These are phyloP conservation scores for Lycaon pictus DNA, from an alignment of 2,113 vertebrate species.

Conservation along the genomic window DNA sequence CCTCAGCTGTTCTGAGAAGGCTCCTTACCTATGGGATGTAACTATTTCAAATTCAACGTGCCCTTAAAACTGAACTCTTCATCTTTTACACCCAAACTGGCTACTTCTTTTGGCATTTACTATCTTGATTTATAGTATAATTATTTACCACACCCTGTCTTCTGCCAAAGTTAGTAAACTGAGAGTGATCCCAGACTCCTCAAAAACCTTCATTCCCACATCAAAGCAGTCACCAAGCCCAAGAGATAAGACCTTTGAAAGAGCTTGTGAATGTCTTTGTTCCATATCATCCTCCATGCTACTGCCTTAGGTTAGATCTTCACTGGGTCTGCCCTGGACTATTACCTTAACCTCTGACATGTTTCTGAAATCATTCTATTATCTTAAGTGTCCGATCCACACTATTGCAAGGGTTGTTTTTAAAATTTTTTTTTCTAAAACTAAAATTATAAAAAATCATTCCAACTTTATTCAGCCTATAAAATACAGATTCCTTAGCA, in stretches of 20 bases:
- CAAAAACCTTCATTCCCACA: conserved; percentile 6
- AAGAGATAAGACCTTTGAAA: conserved; percentile 16
- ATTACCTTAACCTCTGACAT: neutral
- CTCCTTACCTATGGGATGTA: neutral
- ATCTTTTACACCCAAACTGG: conserved; percentile 29
- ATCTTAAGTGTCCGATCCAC: neutral
- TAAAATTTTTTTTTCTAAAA: neutral
- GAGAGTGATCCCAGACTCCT: conserved; percentile 56
- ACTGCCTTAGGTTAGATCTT: neutral
- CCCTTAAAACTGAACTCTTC: conserved; percentile 30
- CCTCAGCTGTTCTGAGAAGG: neutral
- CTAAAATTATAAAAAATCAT: neutral
- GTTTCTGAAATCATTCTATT: neutral
- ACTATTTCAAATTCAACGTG: conserved; percentile 46
- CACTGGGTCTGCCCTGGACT: neutral
- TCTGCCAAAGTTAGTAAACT: conserved; percentile 32
- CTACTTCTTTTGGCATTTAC: conserved; percentile 47
- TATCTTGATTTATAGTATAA: conserved; percentile 40
- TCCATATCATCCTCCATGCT: neutral
- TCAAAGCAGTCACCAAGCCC: conserved; percentile 29
- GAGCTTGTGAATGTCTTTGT: neutral
- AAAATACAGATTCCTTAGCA: neutral
- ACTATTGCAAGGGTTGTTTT: neutral
- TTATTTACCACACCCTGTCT: neutral
- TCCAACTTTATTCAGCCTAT: neutral